Conservation (phyloP, 37 sponge, comb jelly and placozoan species). For the Petrosia ficiformis region DNA sequence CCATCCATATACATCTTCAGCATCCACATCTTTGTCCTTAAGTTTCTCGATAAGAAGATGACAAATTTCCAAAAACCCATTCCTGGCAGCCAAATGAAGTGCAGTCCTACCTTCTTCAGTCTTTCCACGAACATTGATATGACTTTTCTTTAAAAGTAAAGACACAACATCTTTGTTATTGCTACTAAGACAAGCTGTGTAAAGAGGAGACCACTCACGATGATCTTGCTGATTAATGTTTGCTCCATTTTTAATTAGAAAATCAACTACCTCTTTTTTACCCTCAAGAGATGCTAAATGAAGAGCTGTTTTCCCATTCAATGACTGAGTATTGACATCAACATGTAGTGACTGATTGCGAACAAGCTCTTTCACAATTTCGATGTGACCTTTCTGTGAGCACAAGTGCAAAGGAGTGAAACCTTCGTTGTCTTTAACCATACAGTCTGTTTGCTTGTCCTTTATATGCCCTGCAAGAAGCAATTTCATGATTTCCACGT, state of each 20-base stretch:
- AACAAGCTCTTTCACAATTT: constrained; percentile 51
- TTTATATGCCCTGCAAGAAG: constrained; percentile 43
- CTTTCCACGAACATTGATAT: constrained; percentile 41
- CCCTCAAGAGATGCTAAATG: constrained; percentile 83
- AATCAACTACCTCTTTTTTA: constrained; percentile 48
- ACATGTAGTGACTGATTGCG: constrained; percentile 31
- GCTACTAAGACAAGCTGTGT: constrained; percentile 70
- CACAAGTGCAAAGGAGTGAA: no score
- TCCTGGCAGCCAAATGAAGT: constrained; percentile 65
- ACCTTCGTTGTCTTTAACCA: constrained; percentile 61
- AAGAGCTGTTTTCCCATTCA: constrained; percentile 68
- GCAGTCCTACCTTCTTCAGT: constrained; percentile 59
- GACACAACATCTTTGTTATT: constrained; percentile 47
- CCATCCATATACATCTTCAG: constrained; percentile 71
- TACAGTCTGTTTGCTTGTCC: no score
- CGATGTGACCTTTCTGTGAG: no score
- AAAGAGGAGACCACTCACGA: constrained; percentile 70
- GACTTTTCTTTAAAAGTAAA: constrained; percentile 18
- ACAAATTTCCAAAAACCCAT: constrained; percentile 49
- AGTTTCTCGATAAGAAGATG: constrained; percentile 6
- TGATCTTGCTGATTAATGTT: constrained; percentile 69
- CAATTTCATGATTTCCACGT: constrained; percentile 30
- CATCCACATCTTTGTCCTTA: constrained; percentile 6
- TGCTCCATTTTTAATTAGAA: constrained; percentile 45
- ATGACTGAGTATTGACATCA: constrained; percentile 45